Conservation (phyloP, 2,113 vertebrate species). For the Lepus timidus region DNA sequence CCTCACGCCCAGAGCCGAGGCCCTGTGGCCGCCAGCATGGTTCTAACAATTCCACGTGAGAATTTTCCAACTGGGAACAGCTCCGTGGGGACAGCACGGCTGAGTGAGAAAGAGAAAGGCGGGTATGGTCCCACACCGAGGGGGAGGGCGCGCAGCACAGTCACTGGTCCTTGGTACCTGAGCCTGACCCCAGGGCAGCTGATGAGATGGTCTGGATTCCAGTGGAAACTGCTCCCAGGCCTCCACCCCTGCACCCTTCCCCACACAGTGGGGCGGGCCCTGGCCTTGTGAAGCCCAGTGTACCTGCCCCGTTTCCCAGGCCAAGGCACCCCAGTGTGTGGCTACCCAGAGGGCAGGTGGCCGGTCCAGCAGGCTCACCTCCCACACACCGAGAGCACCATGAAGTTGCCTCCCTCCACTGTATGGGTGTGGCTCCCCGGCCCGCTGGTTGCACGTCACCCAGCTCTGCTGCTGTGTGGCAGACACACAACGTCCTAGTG, state of each 20-base stretch:
- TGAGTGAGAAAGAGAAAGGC: neutral
- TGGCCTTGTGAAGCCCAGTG: fast-evolving
- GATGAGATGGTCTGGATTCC: neutral
- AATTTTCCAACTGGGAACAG: constrained; percentile 29
- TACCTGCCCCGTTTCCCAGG: constrained; percentile 27
- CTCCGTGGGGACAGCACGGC: neutral
- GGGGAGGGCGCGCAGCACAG: neutral
- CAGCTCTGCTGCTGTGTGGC: neutral
- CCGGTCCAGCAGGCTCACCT: neutral
- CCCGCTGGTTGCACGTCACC: neutral
- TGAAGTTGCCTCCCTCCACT: neutral
- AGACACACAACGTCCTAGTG: neutral
- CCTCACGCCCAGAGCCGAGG: neutral
- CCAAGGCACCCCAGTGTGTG: no score
- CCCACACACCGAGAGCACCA: neutral
- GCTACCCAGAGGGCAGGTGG: neutral
- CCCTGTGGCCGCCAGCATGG: fast-evolving
- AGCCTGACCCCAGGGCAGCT: constrained; percentile 28
- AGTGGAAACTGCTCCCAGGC: neutral
- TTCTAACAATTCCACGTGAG: constrained; percentile 16
- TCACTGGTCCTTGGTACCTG: neutral
- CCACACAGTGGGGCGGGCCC: neutral
- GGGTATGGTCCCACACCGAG: neutral
- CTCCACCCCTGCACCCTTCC: neutral
- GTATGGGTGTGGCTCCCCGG: neutral